Base-by-base conservation (phyloP, 1,140 invertebrate species). In the Megathymus violae region DNA sequence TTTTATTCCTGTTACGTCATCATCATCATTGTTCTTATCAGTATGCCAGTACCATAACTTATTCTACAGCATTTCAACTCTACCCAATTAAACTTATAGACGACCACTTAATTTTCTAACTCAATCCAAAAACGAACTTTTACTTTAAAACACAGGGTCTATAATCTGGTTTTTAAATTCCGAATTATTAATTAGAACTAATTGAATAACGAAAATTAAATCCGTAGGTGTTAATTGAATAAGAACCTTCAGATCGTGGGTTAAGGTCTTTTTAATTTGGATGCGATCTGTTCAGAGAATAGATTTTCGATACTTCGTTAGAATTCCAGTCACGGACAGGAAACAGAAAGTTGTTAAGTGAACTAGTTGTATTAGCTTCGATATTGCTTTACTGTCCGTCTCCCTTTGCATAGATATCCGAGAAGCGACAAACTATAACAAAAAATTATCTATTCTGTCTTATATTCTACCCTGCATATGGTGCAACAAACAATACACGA, bases 241-340 rank as follows among this genome's bases (percentile, higher is more conserved):
- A 16, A 62, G 52, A 31, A 59, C 62, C 41, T 54, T 64, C 44
- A 31, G 15, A 15, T 22, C 6, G 3, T 9, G 44, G 14, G 6
- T 43, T 66, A 66, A 66, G 46, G 52, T 66, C 44, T 22, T 25
- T 62, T 50, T 67, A 27, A 27, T 54, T 38, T 38, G 9, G 11
- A 16, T 15, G 31, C n/a, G 36, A 25, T 13, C 36, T 52, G 59
- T 43, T 27, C 34, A 60, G 34, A 60, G 52, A 66, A 69, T 70
- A 67, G 62, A 59, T 67, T 75, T 74, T 71, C 51, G 69, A 71
- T 68, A 65, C 64, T 72, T 69, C 64, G 64, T 71, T 74, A 68
- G 64, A 67, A 70, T 77, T 74, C 74, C 38, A 41, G 71, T 66
- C 74, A 77, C 74, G 74, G 58, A 67, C 38, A 15, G 40, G 41